A percentile compares a stretch with the other conserved stretches of the same genome.
Conservation (phyloP, 2,888 invertebrate species). For the Luffia ferchaultella region DNA sequence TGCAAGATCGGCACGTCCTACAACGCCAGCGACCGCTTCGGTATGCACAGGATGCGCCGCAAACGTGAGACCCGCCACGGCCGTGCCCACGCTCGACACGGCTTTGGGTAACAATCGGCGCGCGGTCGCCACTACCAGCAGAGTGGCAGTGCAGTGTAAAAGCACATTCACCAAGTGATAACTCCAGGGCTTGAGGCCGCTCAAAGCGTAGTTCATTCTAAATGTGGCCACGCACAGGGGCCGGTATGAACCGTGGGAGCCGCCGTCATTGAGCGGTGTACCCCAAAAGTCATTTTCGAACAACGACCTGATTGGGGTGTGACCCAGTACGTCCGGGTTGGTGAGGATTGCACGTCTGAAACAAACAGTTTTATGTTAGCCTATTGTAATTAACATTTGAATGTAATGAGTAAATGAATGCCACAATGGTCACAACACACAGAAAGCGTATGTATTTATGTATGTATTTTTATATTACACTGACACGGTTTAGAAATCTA, state of each 20-base stretch:
- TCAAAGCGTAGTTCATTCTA: conserved; percentile 81
- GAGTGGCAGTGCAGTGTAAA: conserved; percentile 86
- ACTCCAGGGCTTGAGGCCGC: conserved; percentile 81
- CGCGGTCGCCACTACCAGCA: conserved; percentile 81
- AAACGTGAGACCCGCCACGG: conserved; percentile 85
- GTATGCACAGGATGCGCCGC: conserved; percentile 96
- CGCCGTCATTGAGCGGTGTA: conserved; percentile 89
- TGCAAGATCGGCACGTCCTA: conserved; percentile 93
- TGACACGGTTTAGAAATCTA: too few relatives aligned
- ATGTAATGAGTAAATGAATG: too few relatives aligned
- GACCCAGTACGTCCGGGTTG: conserved; percentile 91
- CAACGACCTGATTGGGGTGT: conserved; percentile 82
- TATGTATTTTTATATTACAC: too few relatives aligned
- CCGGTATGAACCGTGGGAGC: conserved; percentile 96
- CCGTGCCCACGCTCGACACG: conserved; percentile 71
- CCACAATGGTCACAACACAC: too few relatives aligned
- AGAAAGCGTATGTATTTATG: too few relatives aligned
- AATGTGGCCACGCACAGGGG: conserved; percentile 91
- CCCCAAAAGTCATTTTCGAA: conserved; percentile 98
- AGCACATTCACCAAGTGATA: conserved; percentile 88
- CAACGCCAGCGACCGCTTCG: conserved; percentile 95
- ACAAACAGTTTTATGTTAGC: conserved; percentile 19
- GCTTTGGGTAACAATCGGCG: conserved; percentile 72
- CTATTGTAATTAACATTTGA: too few relatives aligned
- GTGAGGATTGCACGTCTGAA: conserved; percentile 94